Conservation (phyloP, 2,113 vertebrate genomes). For the Chaetura pelagica region DNA sequence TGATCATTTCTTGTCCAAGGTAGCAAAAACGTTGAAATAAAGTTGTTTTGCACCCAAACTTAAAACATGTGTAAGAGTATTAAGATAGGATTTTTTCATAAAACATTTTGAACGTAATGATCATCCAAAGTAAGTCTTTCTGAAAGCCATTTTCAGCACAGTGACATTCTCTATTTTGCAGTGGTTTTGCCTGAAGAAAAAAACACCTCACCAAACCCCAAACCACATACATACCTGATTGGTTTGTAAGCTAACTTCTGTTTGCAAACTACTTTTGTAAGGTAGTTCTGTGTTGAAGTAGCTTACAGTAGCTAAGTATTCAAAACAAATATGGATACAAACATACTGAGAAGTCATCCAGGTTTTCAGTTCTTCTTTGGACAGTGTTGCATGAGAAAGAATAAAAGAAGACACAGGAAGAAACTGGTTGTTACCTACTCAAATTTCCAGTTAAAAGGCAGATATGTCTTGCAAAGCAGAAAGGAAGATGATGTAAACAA, state of each 20-base stretch:
- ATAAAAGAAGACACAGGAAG: background rate
- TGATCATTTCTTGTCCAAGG: background rate
- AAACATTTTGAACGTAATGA: background rate
- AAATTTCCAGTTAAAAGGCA: background rate
- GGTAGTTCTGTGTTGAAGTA: background rate
- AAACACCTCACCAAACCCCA: background rate
- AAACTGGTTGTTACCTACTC: background rate
- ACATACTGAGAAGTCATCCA: background rate
- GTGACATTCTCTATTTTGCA: background rate
- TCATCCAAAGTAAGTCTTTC: background rate
- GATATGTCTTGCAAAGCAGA: background rate
- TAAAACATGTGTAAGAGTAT: background rate
- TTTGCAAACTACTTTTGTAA: background rate
- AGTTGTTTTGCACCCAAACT: background rate
- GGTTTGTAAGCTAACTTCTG: background rate
- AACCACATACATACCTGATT: background rate
- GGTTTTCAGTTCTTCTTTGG: background rate
- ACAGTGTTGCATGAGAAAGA: background rate
- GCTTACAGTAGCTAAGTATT: background rate
- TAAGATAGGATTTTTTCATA: background rate
- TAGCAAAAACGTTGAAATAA: background rate
- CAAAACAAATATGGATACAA: background rate
- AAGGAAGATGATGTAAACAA: background rate
- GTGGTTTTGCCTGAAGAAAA: background rate
- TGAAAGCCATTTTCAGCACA: background rate